Base-by-base conservation (phyloP, 2,888 invertebrate genomes). In the Cerceris ruficornis region DNA sequence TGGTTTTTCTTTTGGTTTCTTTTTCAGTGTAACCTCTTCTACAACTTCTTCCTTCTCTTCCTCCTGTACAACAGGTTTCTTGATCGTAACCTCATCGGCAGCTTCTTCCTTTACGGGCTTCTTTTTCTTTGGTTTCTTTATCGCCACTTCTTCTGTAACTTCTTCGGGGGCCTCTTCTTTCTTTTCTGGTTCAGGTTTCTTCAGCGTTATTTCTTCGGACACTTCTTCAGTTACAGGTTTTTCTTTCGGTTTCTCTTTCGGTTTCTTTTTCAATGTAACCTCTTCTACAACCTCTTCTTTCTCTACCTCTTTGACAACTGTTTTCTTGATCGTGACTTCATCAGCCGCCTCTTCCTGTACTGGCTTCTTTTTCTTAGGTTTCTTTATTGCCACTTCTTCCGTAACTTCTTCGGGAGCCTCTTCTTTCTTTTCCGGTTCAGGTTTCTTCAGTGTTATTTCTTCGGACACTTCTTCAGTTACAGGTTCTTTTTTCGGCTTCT, bases 271-370 rank as follows among this genome's bases (percentile, higher is more conserved):
- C 84, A 90, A 82, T 69, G 93, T 88, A 42, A 93, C 86, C 81
- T 94, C 93, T 78, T 93, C 93, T 7, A 90, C 90, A 59, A 92
- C 92, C 86, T 85, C 66, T 14, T 87, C 84, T 77, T 94, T 92
- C 69, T 91, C 90, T 64, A 81, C 55, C 92, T 88, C 93, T 0
- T 91, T 28, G 84, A 84, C 67, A 39, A 81, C 82, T 7, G 83
- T 82, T 59, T 86, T 86, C 59, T 80, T 62, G 13, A 75, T 71
- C 0, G 76, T 76, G 14, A 86, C 67, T 73, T 89, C 88, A 52
- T 87, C 86, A 8, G 85, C 76, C 2, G 76, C 83, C 69, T 89
- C 88, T 70, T 88, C 85, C 8, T 58, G 65, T 1, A 76, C 67
- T 14, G 87, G 86, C 61, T 86, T 87, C 75, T 28, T 28, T 4